These are phyloP conservation scores for Tetragonula clypearis DNA, from an alignment of 1,140 invertebrate species.

Conservation along the genomic window DNA sequence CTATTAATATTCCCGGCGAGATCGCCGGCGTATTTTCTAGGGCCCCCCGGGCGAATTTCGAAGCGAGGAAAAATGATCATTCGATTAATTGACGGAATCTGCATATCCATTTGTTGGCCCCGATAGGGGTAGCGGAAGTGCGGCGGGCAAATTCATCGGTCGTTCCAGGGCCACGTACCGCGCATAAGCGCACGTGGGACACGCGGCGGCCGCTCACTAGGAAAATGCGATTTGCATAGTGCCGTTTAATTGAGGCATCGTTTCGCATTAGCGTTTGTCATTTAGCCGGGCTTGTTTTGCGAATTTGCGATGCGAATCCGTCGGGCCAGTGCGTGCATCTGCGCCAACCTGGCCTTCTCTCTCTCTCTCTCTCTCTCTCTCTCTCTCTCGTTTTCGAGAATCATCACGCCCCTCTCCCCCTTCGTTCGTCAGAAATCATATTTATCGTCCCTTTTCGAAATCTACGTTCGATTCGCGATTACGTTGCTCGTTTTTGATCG, in stretches of 20 bases:
- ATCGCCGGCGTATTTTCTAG: slow-evolving; percentile 7
- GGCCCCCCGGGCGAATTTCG: not conserved
- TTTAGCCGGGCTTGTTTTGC: slow-evolving; percentile 58
- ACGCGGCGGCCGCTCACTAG: not conserved
- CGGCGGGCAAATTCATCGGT: slow-evolving; percentile 23
- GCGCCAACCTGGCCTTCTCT: not conserved
- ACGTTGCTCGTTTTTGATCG: no score
- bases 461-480: no score
- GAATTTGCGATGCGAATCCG: slow-evolving; percentile 60
- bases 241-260: slow-evolving; percentile 55
- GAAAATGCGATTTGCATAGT: slow-evolving; percentile 60
- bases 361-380: not conserved
- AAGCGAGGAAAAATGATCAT: slow-evolving; percentile 24
- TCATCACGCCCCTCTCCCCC: not conserved
- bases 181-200: slow-evolving; percentile 7
- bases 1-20: slow-evolving; percentile 1
- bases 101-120: slow-evolving; percentile 20
- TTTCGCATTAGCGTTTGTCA: slow-evolving; percentile 65
- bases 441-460: not conserved
- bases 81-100: slow-evolving; percentile 45
- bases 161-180: slow-evolving; percentile 3
- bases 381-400: not conserved
- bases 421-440: not conserved
- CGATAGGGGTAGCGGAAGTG: not conserved
- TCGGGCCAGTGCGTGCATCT: slow-evolving; percentile 47